Percentiles rank a stretch among this genome's conserved stretches.
Evolutionary conservation across 2,797 vertebrate species (phyloP).

Genomic region (Gymnoscopelus microlampas): DNA sequence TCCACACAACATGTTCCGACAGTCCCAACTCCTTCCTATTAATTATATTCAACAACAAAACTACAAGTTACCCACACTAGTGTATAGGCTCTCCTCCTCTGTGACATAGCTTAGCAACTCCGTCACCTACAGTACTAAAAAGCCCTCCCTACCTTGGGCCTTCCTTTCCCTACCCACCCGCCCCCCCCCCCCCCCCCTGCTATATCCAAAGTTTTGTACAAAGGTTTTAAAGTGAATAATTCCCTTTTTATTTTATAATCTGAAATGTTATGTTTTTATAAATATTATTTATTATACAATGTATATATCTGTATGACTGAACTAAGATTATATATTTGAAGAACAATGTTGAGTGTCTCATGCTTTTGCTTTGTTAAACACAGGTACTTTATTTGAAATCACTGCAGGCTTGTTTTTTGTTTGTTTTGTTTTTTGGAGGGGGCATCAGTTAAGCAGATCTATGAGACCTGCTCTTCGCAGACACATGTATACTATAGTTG

Average conservation of each 20-base stretch:
- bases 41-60: constrained; percentile 71
- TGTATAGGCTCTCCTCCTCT: constrained; percentile 45
- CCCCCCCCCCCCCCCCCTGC: constrained; percentile 67
- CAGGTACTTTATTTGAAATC: constrained; percentile 7
- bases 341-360: constrained; percentile 80
- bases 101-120: constrained; percentile 82
- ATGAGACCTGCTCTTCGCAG: constrained; percentile 5
- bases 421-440: not conserved
- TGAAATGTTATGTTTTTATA: constrained; percentile 99
- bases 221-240: constrained; percentile 94
- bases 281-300: constrained; percentile 99
- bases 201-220: constrained; percentile 99
- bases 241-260: constrained; percentile 99
- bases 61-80: constrained; percentile 62
- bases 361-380: constrained; percentile 56
- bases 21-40: constrained; percentile 70
- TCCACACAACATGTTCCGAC: constrained; percentile 73
- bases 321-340: constrained; percentile 99
- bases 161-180: constrained; percentile 51
- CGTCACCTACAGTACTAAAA: constrained; percentile 70
- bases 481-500: constrained; percentile 10
- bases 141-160: constrained; percentile 56
- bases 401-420: not conserved
- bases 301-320: constrained; percentile 99
- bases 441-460: not conserved